A percentile compares a stretch with the other conserved stretches of the same genome.
Evolutionary conservation across 1,140 invertebrate species (phyloP).

Genomic region (Drosophila simulans): DNA sequence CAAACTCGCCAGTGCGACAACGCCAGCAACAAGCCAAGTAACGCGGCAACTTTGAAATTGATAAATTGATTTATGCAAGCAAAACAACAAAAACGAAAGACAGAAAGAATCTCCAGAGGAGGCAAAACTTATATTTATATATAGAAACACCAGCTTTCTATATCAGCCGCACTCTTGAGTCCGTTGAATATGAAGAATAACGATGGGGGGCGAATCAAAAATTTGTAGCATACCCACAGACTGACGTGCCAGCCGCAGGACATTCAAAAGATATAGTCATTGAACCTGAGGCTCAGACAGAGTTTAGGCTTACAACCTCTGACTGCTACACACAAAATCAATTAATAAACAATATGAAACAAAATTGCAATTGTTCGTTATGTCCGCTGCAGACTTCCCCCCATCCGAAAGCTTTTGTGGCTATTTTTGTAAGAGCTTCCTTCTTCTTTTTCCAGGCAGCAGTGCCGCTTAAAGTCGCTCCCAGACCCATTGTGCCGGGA

Average conservation of each 20-base stretch:
- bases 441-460: slow-evolving; percentile 8
- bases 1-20: slow-evolving; percentile 67
- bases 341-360: slow-evolving; percentile 45
- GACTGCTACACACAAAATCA: slow-evolving; percentile 40
- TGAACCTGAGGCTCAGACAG: slow-evolving; percentile 15
- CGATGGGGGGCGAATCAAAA: slow-evolving; percentile 30
- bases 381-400: slow-evolving; percentile 31
- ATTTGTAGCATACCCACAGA: slow-evolving; percentile 13
- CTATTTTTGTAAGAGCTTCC: slow-evolving; percentile 24
- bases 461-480: slow-evolving; percentile 19
- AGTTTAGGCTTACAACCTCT: not conserved
- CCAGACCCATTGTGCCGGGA: slow-evolving; percentile 33
- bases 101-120: slow-evolving; percentile 14
- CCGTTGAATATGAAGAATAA: slow-evolving; percentile 58
- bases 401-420: slow-evolving; percentile 37
- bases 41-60: slow-evolving; percentile 75
- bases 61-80: slow-evolving; percentile 80
- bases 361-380: slow-evolving; percentile 51
- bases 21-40: slow-evolving; percentile 53
- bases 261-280: slow-evolving; percentile 1
- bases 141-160: slow-evolving; percentile 23
- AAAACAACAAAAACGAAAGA: slow-evolving; percentile 23
- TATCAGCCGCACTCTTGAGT: not conserved
- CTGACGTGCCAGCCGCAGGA: slow-evolving; percentile 2
- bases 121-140: slow-evolving; percentile 21